phyloP scores from a whole-genome alignment of 2,888 invertebrate species.

The Mesochorus sp. region DNA sequence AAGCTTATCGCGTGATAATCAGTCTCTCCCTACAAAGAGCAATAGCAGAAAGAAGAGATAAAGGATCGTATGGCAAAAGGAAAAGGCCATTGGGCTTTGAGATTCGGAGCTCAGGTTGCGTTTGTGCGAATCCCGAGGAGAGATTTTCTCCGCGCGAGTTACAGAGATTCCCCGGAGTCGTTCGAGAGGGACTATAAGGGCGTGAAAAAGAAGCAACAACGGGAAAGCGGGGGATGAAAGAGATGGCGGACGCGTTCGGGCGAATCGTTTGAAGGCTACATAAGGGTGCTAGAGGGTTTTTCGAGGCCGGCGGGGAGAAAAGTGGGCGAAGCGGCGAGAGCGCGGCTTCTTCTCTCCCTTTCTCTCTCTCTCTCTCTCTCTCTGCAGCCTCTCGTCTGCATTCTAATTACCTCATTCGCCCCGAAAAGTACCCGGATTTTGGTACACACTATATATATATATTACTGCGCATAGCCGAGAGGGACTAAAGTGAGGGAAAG shows the following conservation, averaged over 20 bases:
- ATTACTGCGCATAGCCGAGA: not conserved
- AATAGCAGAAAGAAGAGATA: too few species aligned
- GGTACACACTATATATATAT: slow-evolving; percentile 57
- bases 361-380: too few species aligned
- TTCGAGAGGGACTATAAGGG: too few species aligned
- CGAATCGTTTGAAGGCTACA: slow-evolving; percentile 30
- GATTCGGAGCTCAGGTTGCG: too few species aligned
- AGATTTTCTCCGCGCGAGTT: too few species aligned
- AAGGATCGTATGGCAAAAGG: too few species aligned
- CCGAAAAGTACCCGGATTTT: slow-evolving; percentile 75
- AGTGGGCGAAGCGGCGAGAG: not conserved
- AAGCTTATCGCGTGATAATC: too few species aligned
- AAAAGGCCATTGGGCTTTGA: too few species aligned
- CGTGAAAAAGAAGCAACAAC: slow-evolving; percentile 21
- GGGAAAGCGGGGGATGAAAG: not conserved
- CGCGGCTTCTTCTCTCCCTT: too few species aligned
- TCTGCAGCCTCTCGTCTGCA: slow-evolving; percentile 75
- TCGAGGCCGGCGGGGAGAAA: not conserved
- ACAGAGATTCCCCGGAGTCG: too few species aligned
- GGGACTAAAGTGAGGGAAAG: slow-evolving; percentile 23
- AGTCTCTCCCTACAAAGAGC: too few species aligned
- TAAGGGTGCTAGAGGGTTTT: slow-evolving; percentile 26
- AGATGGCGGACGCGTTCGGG: slow-evolving; percentile 51
- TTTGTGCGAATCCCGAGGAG: too few species aligned
- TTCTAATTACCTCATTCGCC: slow-evolving; percentile 81